phyloP scores from a whole-genome alignment of 2,888 invertebrate genomes.

The Halictus ligatus region DNA sequence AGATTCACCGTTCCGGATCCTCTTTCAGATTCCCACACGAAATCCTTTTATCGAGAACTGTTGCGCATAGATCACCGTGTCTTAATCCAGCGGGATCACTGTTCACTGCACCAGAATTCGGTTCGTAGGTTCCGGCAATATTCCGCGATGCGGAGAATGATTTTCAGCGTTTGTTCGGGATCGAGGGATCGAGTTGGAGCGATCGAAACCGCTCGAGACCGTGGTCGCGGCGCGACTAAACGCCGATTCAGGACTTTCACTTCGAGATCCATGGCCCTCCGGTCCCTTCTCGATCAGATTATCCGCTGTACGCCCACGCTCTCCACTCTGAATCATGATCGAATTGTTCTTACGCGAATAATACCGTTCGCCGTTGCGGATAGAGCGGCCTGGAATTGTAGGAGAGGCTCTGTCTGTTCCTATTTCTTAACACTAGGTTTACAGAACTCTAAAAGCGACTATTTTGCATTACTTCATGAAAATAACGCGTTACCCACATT shows the following conservation, averaged over 20 bases:
- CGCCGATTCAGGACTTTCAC: constrained; percentile 68
- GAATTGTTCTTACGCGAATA: constrained; percentile 46
- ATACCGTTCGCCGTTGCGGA: constrained; percentile 22
- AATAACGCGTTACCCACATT: too few relatives aligned
- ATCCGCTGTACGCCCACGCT: constrained; percentile 65
- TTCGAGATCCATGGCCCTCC: constrained; percentile 59
- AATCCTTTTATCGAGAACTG: not conserved
- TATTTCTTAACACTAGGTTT: too few relatives aligned
- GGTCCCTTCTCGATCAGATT: constrained; percentile 60
- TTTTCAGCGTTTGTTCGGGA: not conserved
- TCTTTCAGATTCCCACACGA: not conserved
- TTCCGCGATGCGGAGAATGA: not conserved
- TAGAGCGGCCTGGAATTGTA: not conserved
- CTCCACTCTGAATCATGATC: constrained; percentile 62
- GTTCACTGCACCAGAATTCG: constrained; percentile 22
- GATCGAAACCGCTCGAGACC: constrained; percentile 31
- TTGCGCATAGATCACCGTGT: not conserved
- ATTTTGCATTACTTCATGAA: too few relatives aligned
- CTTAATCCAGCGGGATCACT: constrained; percentile 45
- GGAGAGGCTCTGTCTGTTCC: not conserved
- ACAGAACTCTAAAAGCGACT: too few relatives aligned
- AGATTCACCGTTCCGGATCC: not conserved
- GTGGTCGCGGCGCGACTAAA: constrained; percentile 58
- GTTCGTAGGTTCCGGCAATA: constrained; percentile 15
- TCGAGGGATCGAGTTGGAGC: not conserved